Evolutionary conservation across 2,113 vertebrate species (phyloP).

Genomic region (Chiloscyllium plagiosum): DNA sequence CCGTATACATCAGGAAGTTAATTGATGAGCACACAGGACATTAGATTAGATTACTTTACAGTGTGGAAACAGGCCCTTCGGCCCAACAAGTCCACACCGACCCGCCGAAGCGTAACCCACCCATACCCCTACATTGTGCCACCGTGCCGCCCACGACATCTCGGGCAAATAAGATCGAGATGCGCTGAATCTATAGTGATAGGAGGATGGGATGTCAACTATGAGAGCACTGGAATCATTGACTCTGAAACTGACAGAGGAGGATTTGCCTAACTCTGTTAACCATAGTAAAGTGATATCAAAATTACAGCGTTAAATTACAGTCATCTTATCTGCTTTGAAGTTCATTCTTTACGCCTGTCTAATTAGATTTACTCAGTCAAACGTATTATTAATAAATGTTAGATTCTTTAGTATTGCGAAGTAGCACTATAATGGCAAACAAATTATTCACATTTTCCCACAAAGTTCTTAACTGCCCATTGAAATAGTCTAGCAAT

Average conservation of each 20-base stretch:
- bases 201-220: background rate
- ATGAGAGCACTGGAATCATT: background rate
- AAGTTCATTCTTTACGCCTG: background rate
- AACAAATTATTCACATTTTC: too few relatives aligned
- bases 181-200: background rate
- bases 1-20: background rate
- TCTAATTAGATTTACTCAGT: background rate
- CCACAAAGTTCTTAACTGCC: too few relatives aligned
- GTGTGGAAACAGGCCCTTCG: too few relatives aligned
- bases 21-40: background rate
- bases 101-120: too few relatives aligned
- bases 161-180: background rate
- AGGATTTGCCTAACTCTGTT: background rate
- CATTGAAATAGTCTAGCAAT: too few relatives aligned
- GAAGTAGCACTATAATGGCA: too few relatives aligned
- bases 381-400: background rate
- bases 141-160: too few relatives aligned
- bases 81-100: too few relatives aligned
- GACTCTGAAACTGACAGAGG: background rate
- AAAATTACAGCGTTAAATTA: background rate
- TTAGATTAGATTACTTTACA: too few relatives aligned
- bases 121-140: too few relatives aligned
- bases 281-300: background rate
- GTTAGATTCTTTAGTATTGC: background rate
- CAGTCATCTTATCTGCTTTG: background rate